Evolutionary conservation across 2,113 vertebrate genomes (phyloP).

Genomic region (Garra rufa): DNA sequence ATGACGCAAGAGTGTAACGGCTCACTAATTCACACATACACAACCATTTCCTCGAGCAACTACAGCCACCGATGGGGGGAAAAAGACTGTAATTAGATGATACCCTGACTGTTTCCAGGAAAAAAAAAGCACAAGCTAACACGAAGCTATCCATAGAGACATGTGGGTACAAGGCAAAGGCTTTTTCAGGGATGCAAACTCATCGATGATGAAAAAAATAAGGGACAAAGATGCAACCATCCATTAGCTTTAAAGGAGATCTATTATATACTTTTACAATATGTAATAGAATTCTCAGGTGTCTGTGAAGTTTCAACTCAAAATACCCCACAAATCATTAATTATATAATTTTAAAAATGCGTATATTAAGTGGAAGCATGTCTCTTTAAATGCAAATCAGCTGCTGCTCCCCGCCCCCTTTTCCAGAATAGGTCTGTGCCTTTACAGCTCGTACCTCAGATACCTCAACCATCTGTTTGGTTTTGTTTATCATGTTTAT

Average conservation of each 20-base stretch:
- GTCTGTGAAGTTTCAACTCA: too few species aligned
- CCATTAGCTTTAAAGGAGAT: neutral
- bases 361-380: too few species aligned
- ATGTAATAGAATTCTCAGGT: too few species aligned
- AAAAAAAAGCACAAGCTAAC: neutral
- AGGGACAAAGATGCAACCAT: neutral
- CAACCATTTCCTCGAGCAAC: neutral
- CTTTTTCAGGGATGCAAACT: conserved; percentile 13
- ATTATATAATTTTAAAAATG: too few species aligned
- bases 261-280: too few species aligned
- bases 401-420: too few species aligned
- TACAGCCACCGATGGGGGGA: neutral
- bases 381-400: too few species aligned
- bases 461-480: too few species aligned
- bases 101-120: neutral
- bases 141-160: neutral
- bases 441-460: too few species aligned
- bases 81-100: neutral
- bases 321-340: too few species aligned
- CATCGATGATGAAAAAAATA: neutral
- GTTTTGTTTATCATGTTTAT: too few species aligned
- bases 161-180: neutral
- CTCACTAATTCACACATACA: conserved; percentile 12
- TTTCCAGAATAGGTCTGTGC: too few species aligned
- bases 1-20: neutral